Evolutionary conservation across 2,888 invertebrate species (phyloP), one percentile per base, ranked within the genome.

Genomic region (Listrodromus nycthemerus): DNA sequence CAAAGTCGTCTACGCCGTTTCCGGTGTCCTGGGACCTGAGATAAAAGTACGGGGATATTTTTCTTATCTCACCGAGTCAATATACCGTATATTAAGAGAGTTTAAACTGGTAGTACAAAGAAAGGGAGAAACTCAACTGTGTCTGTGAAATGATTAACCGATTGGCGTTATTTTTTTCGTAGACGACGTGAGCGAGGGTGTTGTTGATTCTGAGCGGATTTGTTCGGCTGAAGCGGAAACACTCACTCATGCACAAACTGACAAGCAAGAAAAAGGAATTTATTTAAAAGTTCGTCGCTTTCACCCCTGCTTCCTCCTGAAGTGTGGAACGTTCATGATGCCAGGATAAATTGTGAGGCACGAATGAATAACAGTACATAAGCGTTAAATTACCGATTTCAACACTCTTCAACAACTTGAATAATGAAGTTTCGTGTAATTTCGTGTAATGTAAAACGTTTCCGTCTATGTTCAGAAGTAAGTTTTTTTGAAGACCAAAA

Each of bases 321-420:
- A 45, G 61, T 33, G 74, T 74, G 74, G 61, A 74, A 74, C 41
- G 74, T 74, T 24, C 61, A 74, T 41, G 74, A 74, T 45, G 45
- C 48, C 16, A 61, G 16, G 13, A 6, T 74, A n/a, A 63, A 74
- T 48, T 24, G 2, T 37, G 27, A n/a, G 19, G 21, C n/a, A 1
- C 58, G 63, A 16, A 74, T 41, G 27, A 69, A 78, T 52, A 70
- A 78, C 30, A 50, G 30, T 30, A 78, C 78, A n/a, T 70, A 78
- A 30, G 78, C 61, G 24, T 77, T 69, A 61, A 77, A 69, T 27
- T 69, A 69, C 45, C 50, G 77, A 5, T 76, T 76, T 41, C 4
- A 8, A 13, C 24, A 33, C 16, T 16, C 33, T 33, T 33, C 7
- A 33, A 7, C 6, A 33, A 33, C 33, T 33, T 33, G 8, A 33